Evolutionary conservation across 2,888 invertebrate species (phyloP).

Genomic region (Germaria angustata): DNA sequence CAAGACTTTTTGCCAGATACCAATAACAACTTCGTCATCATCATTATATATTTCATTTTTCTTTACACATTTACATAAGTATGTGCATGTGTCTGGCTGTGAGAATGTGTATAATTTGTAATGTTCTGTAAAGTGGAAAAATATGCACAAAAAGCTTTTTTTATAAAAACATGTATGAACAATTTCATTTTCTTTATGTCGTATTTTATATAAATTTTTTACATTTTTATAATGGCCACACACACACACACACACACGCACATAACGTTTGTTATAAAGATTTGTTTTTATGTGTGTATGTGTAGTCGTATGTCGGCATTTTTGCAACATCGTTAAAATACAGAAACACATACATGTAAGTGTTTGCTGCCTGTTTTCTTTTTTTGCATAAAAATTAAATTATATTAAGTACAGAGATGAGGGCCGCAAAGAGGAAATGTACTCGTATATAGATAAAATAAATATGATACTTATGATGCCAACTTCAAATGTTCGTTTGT

Average conservation of each 20-base stretch:
- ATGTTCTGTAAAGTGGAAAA: constrained; percentile 61
- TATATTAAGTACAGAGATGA: constrained; percentile 64
- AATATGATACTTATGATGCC: constrained; percentile 41
- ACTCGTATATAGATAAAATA: constrained; percentile 14
- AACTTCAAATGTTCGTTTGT: constrained; percentile 51
- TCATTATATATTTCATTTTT: constrained; percentile 11
- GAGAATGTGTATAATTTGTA: constrained; percentile 37
- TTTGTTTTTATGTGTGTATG: not conserved
- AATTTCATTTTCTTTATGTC: constrained; percentile 44
- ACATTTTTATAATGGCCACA: constrained; percentile 29
- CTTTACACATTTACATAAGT: too few relatives aligned
- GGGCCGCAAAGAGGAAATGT: constrained; percentile 40
- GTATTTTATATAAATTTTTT: not conserved
- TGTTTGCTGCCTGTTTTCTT: not conserved
- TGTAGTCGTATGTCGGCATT: constrained; percentile 12
- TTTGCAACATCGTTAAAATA: constrained; percentile 14
- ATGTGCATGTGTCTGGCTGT: not conserved
- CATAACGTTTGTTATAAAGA: constrained; percentile 15
- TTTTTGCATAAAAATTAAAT: constrained; percentile 69
- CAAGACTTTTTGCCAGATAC: constrained; percentile 28
- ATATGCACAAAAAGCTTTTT: constrained; percentile 49
- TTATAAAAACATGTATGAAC: constrained; percentile 22
- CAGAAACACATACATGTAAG: not conserved
- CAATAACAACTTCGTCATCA: not conserved
- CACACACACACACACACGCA: not conserved